A percentile compares a stretch with the other conserved stretches of the same genome.
phyloP scores from a whole-genome alignment of 64 coral and sea anemone genomes.

The Porites australiensis region DNA sequence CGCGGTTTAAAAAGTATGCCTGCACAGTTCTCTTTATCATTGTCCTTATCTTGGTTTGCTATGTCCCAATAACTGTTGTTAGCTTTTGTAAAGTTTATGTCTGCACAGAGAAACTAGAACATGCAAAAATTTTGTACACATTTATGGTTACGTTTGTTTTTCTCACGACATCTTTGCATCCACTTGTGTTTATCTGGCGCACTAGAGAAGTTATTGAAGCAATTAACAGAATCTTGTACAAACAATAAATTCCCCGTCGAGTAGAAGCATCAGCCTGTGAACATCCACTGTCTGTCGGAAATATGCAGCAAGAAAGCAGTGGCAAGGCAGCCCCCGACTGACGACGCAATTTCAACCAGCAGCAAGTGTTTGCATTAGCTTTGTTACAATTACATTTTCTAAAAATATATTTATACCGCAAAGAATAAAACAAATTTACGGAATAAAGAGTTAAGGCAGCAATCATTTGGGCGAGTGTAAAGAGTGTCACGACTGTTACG shows the following conservation, averaged over 20 bases:
- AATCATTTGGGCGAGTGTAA: too few species aligned
- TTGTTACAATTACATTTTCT: too few species aligned
- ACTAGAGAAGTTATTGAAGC: constrained; percentile 1
- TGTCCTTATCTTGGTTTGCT: constrained; percentile 3
- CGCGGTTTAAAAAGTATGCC: constrained; percentile 18
- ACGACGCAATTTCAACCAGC: too few species aligned
- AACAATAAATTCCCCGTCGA: background rate
- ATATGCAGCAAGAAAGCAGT: too few species aligned
- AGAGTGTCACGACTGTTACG: too few species aligned
- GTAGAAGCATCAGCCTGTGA: background rate
- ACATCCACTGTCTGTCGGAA: too few species aligned
- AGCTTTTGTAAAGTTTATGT: constrained; percentile 37
- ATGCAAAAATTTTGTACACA: constrained; percentile 37
- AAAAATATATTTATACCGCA: too few species aligned
- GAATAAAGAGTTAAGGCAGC: too few species aligned
- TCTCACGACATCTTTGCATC: constrained; percentile 23
- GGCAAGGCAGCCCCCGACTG: too few species aligned
- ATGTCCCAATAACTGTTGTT: constrained; percentile 4
- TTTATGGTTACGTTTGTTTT: constrained; percentile 24
- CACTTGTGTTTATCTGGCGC: constrained; percentile 7
- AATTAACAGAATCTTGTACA: constrained; percentile 5
- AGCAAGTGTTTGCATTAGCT: too few species aligned
- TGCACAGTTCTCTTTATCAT: constrained; percentile 6
- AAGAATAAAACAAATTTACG: too few species aligned
- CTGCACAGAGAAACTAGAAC: constrained; percentile 18